Base-by-base conservation (phyloP, 2,113 vertebrate genomes). In the Mastomys coucha region DNA sequence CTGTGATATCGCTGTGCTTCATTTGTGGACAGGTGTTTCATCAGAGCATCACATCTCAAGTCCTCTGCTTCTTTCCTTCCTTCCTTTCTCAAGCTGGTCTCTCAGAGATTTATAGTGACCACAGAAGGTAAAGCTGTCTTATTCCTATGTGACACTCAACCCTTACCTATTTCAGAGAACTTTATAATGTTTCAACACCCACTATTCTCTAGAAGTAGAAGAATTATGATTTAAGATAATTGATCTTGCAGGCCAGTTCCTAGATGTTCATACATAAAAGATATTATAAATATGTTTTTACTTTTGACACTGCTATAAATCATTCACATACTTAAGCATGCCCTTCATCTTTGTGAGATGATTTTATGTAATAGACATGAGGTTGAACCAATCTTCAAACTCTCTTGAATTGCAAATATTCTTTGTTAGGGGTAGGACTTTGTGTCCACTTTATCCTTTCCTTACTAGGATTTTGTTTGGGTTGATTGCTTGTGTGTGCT, bases 61-160 rank as follows among this genome's bases (percentile, higher is more conserved):
- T 19, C 33, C 10, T 88, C 10, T 65, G 36, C 42, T 75, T 39
- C 14, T 4, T 77, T n/a, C 2, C 56, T 58, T 17, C 17, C 16
- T 51, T 76, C 7, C 36, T 77, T 51, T 67, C 42, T 31, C 58
- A 86, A 14, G 5, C 5, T 22, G n/a, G 26, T 89, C 20, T 84
- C 9, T 70, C 36, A 4, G 36, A 51, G 26, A 75, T 65, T 65
- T 65, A 53, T 0, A 33, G 36, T 70, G 39, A 76, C 17, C 63
- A 87, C 42, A 86, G 73, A 96, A 96, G 19, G 65, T 88, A 93
- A 77, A 45, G 33, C 65, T 45, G 56, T 72, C n/a, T 24, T 28
- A 78, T 73, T 5, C 67, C 63, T 87, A 0, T 33, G 31, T 77
- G 20, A 2, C 42, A 10, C 22, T 80, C 65, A 73, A 31, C 76